Conservation (phyloP, 2,113 vertebrate species). For the Corynorhinus townsendii region DNA sequence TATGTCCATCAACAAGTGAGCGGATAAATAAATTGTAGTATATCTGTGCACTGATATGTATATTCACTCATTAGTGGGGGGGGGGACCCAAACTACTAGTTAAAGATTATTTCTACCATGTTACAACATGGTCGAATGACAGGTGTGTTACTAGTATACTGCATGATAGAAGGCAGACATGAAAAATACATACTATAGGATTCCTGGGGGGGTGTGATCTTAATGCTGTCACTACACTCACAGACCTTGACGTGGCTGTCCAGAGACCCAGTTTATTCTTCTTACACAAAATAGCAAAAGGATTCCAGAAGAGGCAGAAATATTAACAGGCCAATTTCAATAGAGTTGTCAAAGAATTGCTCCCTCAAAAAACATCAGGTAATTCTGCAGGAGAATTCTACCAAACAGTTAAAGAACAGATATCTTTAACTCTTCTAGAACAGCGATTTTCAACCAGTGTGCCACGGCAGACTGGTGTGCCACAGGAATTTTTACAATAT, state of each 20-base stretch:
- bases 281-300: background rate
- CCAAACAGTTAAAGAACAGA: background rate
- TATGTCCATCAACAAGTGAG: background rate
- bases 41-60: background rate
- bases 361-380: background rate
- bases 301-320: background rate
- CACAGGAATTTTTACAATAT: background rate
- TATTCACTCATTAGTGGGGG: background rate
- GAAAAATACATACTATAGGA: background rate
- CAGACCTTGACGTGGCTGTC: background rate
- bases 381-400: background rate
- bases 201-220: background rate
- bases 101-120: background rate
- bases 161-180: background rate
- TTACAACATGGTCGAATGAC: background rate
- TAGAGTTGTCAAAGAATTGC: background rate
- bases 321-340: background rate
- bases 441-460: background rate
- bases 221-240: background rate
- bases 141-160: background rate
- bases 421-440: background rate
- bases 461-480: background rate
- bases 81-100: background rate
- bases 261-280: background rate
- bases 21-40: background rate